Percentiles rank a stretch among this genome's conserved stretches.
Evolutionary conservation across 2,888 invertebrate species (phyloP).

Genomic region (Nemotelus nigrinus): DNA sequence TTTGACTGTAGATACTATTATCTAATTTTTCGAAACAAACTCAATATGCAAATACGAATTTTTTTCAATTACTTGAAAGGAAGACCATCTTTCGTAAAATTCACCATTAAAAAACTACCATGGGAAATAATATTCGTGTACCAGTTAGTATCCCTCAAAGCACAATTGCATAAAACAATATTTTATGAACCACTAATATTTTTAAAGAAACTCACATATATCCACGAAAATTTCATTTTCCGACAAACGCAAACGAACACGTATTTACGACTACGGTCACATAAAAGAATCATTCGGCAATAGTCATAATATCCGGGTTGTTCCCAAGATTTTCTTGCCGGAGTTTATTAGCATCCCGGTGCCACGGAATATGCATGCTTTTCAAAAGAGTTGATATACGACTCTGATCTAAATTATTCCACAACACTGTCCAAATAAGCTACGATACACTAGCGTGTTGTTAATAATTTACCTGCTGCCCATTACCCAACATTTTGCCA

Average conservation of each 20-base stretch:
- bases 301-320: conserved; percentile 19
- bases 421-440: conserved; percentile 7
- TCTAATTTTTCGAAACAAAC: too few relatives aligned
- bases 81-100: too few relatives aligned
- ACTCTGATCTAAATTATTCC: conserved; percentile 22
- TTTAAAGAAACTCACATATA: background rate
- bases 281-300: conserved; percentile 33
- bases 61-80: too few relatives aligned
- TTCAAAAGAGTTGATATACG: conserved; percentile 34
- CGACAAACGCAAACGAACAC: background rate
- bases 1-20: too few relatives aligned
- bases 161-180: too few relatives aligned
- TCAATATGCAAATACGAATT: too few relatives aligned
- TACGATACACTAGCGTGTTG: background rate
- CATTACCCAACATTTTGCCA: conserved; percentile 15
- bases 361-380: too few relatives aligned
- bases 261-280: background rate
- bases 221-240: background rate
- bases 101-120: too few relatives aligned
- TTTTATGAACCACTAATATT: too few relatives aligned
- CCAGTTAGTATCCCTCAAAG: too few relatives aligned
- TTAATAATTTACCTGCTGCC: conserved; percentile 35
- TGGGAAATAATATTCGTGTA: too few relatives aligned
- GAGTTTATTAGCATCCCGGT: conserved; percentile 35
- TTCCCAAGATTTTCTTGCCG: conserved; percentile 10